Conservation (phyloP, 2,113 vertebrate species). For the Rhizomys pruinosus region DNA sequence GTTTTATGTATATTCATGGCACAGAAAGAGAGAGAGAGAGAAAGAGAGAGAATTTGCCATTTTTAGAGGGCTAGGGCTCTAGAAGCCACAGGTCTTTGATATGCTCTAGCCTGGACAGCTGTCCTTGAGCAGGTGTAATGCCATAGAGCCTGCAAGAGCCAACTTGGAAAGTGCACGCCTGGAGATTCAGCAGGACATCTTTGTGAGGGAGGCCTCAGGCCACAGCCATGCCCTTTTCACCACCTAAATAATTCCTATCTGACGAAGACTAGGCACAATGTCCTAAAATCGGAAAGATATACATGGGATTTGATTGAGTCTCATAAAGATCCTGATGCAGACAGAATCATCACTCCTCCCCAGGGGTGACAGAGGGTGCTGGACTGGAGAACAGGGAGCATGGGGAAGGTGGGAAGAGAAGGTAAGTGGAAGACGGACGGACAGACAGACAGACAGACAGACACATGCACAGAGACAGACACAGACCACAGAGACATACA, state of each 20-base stretch:
- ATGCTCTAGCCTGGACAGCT: constrained; percentile 71
- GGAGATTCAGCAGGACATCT: constrained; percentile 27
- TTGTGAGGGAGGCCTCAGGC: not conserved
- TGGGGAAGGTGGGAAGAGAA: not conserved
- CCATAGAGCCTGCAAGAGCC: constrained; percentile 52
- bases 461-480: no score
- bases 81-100: constrained; percentile 56
- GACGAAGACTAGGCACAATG: not conserved
- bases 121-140: constrained; percentile 79
- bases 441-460: no score
- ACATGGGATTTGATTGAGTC: not conserved
- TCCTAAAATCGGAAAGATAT: not conserved
- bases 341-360: not conserved
- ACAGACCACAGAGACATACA: no score
- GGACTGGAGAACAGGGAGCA: not conserved
- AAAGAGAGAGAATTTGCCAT: constrained; percentile 7
- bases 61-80: constrained; percentile 32
- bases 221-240: not conserved
- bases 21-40: no score
- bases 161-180: constrained; percentile 50
- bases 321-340: not conserved
- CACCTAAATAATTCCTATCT: not conserved
- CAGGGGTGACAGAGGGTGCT: no score
- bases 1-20: not conserved
- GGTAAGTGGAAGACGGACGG: not conserved